Base-by-base conservation (phyloP, 2,113 vertebrate genomes). In the Aphelocoma coerulescens region DNA sequence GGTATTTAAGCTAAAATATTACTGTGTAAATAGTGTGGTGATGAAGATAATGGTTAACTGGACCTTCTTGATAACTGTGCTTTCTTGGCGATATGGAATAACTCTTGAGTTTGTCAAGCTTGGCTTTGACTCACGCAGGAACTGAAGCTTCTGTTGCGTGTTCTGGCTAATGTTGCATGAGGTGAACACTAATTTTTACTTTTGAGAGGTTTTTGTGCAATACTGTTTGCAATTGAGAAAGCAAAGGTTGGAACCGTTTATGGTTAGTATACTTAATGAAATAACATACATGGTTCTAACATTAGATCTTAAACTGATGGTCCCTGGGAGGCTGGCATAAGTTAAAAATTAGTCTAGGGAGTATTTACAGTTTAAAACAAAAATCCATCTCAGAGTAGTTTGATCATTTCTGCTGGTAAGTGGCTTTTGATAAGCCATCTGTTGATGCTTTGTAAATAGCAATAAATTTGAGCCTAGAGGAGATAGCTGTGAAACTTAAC, bases 381-480 rank as follows among this genome's bases (percentile, higher is more conserved):
- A 83, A 86, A 28, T 37, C 0, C 4, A 6, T 68, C 48, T 86
- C 65, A 14, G 35, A 89, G 61, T 37, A 91, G 80, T 92, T 94
- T 89, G 76, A 87, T 97, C 2, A 35, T 75, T 96, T 96, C 58
- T 96, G 54, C 69, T 90, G 75, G 44, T 93, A 96, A 97, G 73
- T 82, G 83, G 43, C 57, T 96, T 96, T 88, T 94, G 91, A 89
- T 96, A 96, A 95, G 41, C 72, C 73, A 91, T 92, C 86, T 94
- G 88, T 74, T 94, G 88, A 84, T 80, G 61, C 92, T 96, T 61
- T 86, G 88, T 94, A 84, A 90, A 92, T 81, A 91, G 88, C 65
- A 51, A 81, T 95, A 93, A 66, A 93, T 96, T 91, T 89, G 83
- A 93, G 66, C 73, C 73, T 91, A n/a, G 78, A 91, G 80, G 66